Evolutionary conservation across 2,113 vertebrate genomes (phyloP).

Genomic region (Ariopsis seemanni): DNA sequence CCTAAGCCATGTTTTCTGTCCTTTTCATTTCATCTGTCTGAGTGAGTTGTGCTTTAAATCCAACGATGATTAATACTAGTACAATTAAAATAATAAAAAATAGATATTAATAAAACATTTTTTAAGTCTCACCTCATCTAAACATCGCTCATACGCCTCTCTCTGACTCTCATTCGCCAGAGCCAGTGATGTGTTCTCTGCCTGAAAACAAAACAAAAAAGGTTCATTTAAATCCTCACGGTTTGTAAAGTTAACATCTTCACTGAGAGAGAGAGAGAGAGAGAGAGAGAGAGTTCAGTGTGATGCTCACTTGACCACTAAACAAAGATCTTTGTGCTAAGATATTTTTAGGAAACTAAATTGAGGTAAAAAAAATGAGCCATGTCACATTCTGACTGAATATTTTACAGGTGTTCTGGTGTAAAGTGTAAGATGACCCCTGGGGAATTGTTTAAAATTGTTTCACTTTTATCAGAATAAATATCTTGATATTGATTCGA

Average conservation of each 20-base stretch:
- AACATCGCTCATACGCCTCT: constrained; percentile 81
- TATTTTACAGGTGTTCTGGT: not conserved
- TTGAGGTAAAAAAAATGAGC: too few relatives aligned
- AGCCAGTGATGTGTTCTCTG: constrained; percentile 78
- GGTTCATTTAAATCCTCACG: not conserved
- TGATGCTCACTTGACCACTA: too few relatives aligned
- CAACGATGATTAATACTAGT: not conserved
- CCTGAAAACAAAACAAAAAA: constrained; percentile 59
- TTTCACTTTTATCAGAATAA: not conserved
- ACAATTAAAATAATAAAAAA: not conserved
- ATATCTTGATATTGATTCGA: not conserved
- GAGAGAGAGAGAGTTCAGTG: too few relatives aligned
- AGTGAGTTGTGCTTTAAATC: not conserved
- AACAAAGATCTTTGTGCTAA: too few relatives aligned
- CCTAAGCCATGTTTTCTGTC: not conserved
- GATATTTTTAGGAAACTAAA: too few relatives aligned
- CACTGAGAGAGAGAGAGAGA: not conserved
- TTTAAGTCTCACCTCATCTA: constrained; percentile 76
- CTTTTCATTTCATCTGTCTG: not conserved
- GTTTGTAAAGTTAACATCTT: not conserved
- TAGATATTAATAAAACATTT: not conserved
- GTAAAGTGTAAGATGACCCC: not conserved
- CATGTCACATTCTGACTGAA: too few relatives aligned
- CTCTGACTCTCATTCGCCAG: constrained; percentile 83
- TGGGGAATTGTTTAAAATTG: not conserved